A percentile compares a stretch with the other conserved stretches of the same genome.
Conservation (phyloP, 1,140 invertebrate genomes). For the Achatina immaculata region DNA sequence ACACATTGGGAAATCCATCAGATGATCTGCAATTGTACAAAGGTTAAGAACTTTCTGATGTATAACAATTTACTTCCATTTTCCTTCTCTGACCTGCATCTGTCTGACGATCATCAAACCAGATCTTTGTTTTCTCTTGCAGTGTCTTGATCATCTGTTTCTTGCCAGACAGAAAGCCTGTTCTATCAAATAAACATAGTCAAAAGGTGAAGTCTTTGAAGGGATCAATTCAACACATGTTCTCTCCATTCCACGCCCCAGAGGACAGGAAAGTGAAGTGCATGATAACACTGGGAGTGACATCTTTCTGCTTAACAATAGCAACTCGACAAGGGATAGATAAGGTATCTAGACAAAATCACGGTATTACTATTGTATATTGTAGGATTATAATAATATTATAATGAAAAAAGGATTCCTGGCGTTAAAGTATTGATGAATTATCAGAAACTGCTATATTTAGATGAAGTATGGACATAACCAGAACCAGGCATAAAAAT, state of each 20-base stretch:
- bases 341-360: too few relatives aligned
- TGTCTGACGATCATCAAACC: too few relatives aligned
- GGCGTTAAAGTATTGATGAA: too few relatives aligned
- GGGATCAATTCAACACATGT: background rate
- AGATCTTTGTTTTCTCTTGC: background rate
- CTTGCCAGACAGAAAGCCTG: conserved; percentile 3
- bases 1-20: too few relatives aligned
- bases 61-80: background rate
- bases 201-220: background rate
- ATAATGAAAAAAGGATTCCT: too few relatives aligned
- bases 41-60: too few relatives aligned
- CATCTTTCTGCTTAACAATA: background rate
- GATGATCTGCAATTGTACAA: too few relatives aligned
- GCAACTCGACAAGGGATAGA: background rate
- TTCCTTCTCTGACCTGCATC: background rate
- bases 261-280: background rate
- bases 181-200: background rate
- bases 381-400: too few relatives aligned
- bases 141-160: background rate
- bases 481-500: too few relatives aligned
- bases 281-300: background rate
- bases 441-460: too few relatives aligned
- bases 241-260: background rate
- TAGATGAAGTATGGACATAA: too few relatives aligned
- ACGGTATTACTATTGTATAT: too few relatives aligned